Evolutionary conservation across 1,140 invertebrate species (phyloP), one percentile per base, ranked within the genome.

Genomic region (Drosophila athabasca): DNA sequence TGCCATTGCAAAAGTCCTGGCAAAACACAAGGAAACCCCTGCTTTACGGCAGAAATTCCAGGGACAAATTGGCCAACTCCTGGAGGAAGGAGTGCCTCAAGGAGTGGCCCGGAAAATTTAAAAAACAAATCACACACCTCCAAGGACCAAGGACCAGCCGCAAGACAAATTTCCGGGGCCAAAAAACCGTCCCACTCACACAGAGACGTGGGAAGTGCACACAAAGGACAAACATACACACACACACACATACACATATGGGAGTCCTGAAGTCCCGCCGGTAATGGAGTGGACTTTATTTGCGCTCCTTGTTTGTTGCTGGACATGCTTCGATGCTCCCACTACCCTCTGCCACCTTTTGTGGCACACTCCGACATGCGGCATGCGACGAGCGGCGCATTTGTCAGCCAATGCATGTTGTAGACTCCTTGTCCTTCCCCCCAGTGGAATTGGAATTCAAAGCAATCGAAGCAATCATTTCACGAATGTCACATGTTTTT

Each of bases 51-150:
- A 39, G 35, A 2, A 39, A 39, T 39, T 39, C 35, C 35, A 39
- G 35, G 35, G 83, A 88, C 82, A 88, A 88, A 87, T 87, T 87
- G 83, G 70, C 79, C 75, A 67, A 69, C 43, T 55, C 26, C 57
- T 44, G 35, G 11, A 3, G 50, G 19, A 68, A 64, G 24, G 17
- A 19, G 46, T 13, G 44, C 29, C 8, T 9, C 35, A 17, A 51
- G 26, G 35, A 49, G 48, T 35, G 62, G 59, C 62, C 49, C 35
- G 43, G 41, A 62, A 81, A 88, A 66, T 82, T 87, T 88, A 79
- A 88, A 88, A 87, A 88, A 88, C 82, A 88, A 87, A 87, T 87
- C 83, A 87, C 82, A 88, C 82, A 88, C 82, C 74, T 87, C 75
- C 77, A 73, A 54, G 61, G 24, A 62, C 44, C 48, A 13, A n/a